Base-by-base conservation (phyloP, 2,113 vertebrate species). In the Sorex fumeus region DNA sequence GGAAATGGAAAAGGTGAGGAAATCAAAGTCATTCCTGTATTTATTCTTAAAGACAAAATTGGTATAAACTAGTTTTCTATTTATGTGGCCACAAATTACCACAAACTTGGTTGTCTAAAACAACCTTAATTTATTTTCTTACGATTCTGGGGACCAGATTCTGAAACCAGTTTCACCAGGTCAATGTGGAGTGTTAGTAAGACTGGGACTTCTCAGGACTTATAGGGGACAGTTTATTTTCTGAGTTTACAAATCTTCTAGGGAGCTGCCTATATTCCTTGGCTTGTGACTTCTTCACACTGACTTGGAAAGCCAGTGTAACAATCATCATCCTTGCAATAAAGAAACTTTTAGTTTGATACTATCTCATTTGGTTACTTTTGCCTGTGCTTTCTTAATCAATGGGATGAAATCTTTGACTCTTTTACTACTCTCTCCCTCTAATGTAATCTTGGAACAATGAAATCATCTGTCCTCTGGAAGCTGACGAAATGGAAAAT, bases 1-100 rank as follows among this genome's bases (percentile, higher is more conserved):
- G 3, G 98, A 99, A 95, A 98, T 98, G 66, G 95, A 95, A 94
- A 98, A 98, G 97, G 98, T 99, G 45, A 94, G 95, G 23, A 69
- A 0, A 0, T 3, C 12, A 45, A 19, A 53, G 21, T n/a, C 79
- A 4, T 57, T 57, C 27, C 69, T 60, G 23, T 23, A 16, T 60
- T 60, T 60, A 60, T 60, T 18, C 57, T 60, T 87, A 30, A 28
- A 36, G 18, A n/a, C 5, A 12, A 28, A n/a, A 64, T 10, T 60
- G 62, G 21, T 40, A 28, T 11, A 2, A 45, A 27, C 16, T 71
- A 1, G 4, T 53, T 67, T 89, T 34, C 25, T 62, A 2, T 13
- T 72, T 45, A 2, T 66, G 8, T n/a, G 72, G 0, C 23, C 57
- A 15, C 2, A 72, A 53, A n/a, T 84, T n/a, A 60, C 25, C 62